These are phyloP conservation scores for Rhorus exstirpatorius DNA, from an alignment of 2,888 invertebrate genomes.

Conservation along the genomic window DNA sequence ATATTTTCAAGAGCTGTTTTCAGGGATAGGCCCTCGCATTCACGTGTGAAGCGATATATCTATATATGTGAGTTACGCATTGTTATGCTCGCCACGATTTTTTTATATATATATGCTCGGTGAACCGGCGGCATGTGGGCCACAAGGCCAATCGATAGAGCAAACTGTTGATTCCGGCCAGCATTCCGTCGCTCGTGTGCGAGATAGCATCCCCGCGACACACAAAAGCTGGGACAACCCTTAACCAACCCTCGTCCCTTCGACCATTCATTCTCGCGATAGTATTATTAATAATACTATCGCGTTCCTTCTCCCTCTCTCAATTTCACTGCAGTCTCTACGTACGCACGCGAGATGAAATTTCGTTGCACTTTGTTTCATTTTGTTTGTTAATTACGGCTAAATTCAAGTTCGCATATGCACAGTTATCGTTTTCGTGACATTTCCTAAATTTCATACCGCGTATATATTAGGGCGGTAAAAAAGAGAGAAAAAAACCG, in stretches of 20 bases:
- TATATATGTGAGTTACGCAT: conserved; percentile 20
- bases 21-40: not conserved
- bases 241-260: conserved; percentile 1
- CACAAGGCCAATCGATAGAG: conserved; percentile 84
- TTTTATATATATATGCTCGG: conserved; percentile 54
- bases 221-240: not conserved
- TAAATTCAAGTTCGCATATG: too few relatives aligned
- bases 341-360: too few relatives aligned
- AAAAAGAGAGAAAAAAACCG: too few relatives aligned
- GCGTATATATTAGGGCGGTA: too few relatives aligned
- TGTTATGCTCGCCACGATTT: conserved; percentile 47
- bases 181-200: conserved; percentile 70
- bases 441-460: too few relatives aligned
- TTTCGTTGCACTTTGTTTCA: too few relatives aligned
- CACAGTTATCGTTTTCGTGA: too few relatives aligned
- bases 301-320: not conserved
- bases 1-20: conserved; percentile 13
- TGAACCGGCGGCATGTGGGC: conserved; percentile 71
- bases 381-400: too few relatives aligned
- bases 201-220: conserved; percentile 8
- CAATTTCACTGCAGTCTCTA: not conserved
- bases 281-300: conserved; percentile 39
- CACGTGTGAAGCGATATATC: conserved; percentile 13
- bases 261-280: conserved; percentile 29
- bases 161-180: conserved; percentile 86